phyloP scores from a whole-genome alignment of 2,797 vertebrate species.

The Neomorphus geoffroyi region DNA sequence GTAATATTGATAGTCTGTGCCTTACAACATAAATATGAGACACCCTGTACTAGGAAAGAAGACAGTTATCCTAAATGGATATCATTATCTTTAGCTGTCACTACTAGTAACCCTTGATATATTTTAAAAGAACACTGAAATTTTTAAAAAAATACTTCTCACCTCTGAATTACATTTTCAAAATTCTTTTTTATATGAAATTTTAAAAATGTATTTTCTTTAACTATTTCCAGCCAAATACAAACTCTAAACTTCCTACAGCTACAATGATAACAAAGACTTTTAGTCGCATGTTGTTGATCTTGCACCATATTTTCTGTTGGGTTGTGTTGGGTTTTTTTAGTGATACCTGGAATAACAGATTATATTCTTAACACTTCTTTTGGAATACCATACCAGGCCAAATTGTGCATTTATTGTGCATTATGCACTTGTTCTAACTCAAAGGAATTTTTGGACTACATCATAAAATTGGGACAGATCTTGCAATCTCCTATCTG shows the following conservation, averaged over 20 bases:
- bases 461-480: background rate
- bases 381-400: background rate
- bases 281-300: background rate
- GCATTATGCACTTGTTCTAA: background rate
- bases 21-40: background rate
- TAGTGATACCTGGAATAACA: background rate
- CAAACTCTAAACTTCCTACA: background rate
- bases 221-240: background rate
- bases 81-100: background rate
- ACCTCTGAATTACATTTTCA: background rate
- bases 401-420: background rate
- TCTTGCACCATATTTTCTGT: background rate
- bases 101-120: background rate
- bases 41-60: background rate
- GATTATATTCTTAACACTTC: background rate
- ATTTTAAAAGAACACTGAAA: background rate
- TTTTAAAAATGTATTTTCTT: background rate
- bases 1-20: conserved; percentile 5
- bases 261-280: background rate
- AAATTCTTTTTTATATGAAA: background rate
- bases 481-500: background rate
- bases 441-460: background rate
- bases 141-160: background rate
- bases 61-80: background rate
- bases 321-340: background rate